Base-by-base conservation (phyloP, 53 echinoderm and acorn worm species). In the Glandiceps talaboti region DNA sequence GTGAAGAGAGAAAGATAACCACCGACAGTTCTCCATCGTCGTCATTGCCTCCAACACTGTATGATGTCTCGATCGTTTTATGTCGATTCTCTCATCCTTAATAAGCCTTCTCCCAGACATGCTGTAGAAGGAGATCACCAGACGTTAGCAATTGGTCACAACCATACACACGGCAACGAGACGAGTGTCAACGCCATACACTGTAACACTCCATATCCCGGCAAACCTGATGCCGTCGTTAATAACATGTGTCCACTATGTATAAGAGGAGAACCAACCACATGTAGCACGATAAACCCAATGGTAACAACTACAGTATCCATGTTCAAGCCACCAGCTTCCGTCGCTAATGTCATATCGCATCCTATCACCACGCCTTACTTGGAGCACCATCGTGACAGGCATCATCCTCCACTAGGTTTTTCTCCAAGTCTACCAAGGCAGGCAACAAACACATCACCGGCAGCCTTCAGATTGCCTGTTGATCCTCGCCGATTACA, bases 41-140 rank as follows among this genome's bases (percentile, higher is more conserved):
- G n/a, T n/a, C n/a, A n/a, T n/a, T n/a, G n/a, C n/a, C n/a, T n/a
- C n/a, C n/a, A n/a, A n/a, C n/a, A n/a, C n/a, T n/a, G n/a, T n/a
- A n/a, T n/a, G 31, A 94, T 99, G 94, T 99, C 99, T 75, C 91
- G 99, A 0, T 99, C 99, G 31, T 99, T 99, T 81, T 94, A 94
- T 83, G 99, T 99, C 77, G 99, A 99, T 81, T 99, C 99, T 30
- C 80, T 99, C 84, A 94, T 99, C 81, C 77, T 93, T 31, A 94
- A 94, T 84, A 84, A 90, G 27, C 92, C 94, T 32, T 79, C 92
- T 75, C 82, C 94, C 14, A 82, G 87, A 33, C 73, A 80, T 33
- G 81, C 88, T 32, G 74, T 76, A 45, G 92, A 92, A 76, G 82
- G 88, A 33, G 64, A 45, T 20, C 64, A 45, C 64, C 64, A 45